Conservation (phyloP, 2,113 vertebrate species). For the Pongo abelii region DNA sequence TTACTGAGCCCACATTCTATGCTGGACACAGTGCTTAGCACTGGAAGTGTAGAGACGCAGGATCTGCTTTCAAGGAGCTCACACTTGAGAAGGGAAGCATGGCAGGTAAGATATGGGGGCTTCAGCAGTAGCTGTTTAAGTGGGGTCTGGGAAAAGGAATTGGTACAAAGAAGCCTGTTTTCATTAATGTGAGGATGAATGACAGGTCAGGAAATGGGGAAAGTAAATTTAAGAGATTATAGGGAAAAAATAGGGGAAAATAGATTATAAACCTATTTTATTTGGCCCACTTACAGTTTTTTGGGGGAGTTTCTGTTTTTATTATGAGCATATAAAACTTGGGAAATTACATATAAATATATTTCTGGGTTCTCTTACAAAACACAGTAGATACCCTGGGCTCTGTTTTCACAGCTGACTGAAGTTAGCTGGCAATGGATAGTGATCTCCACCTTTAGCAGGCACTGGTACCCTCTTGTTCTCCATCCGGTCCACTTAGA, state of each 20-base stretch:
- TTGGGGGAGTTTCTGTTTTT: not conserved
- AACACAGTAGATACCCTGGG: not conserved
- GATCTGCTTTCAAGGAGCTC: too few species aligned
- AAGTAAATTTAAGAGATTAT: not conserved
- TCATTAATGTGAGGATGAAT: not conserved
- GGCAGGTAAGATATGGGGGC: not conserved
- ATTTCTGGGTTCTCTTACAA: not conserved
- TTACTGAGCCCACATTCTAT: not conserved
- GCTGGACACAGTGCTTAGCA: not conserved
- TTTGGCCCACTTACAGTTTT: not conserved
- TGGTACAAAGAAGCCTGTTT: not conserved
- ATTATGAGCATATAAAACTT: not conserved
- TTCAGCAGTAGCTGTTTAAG: not conserved
- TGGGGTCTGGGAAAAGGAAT: not conserved
- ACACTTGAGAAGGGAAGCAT: not conserved
- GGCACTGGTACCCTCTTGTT: not conserved
- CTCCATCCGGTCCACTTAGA: accelerated
- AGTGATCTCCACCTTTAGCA: not conserved
- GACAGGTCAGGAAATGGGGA: not conserved
- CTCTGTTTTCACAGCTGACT: not conserved
- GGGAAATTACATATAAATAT: not conserved
- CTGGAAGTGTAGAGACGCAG: not conserved
- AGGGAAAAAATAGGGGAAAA: not conserved
- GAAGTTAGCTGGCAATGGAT: not conserved
- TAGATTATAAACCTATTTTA: not conserved